Evolutionary conservation across 2,888 invertebrate genomes (phyloP).

Genomic region (Pachymerium ferrugineum): DNA sequence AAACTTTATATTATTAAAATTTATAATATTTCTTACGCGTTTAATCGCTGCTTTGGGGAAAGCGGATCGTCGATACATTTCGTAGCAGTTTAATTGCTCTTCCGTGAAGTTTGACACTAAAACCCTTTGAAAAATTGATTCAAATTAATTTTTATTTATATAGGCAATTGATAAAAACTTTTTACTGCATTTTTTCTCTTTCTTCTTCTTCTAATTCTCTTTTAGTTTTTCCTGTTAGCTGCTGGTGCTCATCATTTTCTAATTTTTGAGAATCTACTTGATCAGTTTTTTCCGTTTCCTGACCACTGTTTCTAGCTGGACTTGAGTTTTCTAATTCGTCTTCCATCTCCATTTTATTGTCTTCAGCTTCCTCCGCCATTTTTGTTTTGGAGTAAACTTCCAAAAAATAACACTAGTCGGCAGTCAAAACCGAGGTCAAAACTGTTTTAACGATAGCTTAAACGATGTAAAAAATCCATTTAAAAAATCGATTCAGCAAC

Average conservation of each 20-base stretch:
- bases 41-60: conserved; percentile 98
- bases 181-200: conserved; percentile 91
- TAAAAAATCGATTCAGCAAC: too few relatives aligned
- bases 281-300: background rate
- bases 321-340: background rate
- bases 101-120: conserved; percentile 97
- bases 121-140: conserved; percentile 61
- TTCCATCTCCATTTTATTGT: background rate
- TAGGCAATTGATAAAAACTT: conserved; percentile 39
- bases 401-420: too few relatives aligned
- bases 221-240: conserved; percentile 53
- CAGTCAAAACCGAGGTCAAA: too few relatives aligned
- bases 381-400: too few relatives aligned
- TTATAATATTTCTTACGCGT: conserved; percentile 55
- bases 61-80: conserved; percentile 94
- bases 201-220: conserved; percentile 89
- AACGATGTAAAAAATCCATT: too few relatives aligned
- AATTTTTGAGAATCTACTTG: background rate
- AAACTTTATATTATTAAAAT: background rate
- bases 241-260: conserved; percentile 11
- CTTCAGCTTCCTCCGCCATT: too few relatives aligned
- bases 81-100: conserved; percentile 95
- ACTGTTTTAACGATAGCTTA: too few relatives aligned
- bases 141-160: too few relatives aligned
- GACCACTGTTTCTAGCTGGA: background rate